Conservation (phyloP, 2,113 vertebrate species). For the Passer montanus region DNA sequence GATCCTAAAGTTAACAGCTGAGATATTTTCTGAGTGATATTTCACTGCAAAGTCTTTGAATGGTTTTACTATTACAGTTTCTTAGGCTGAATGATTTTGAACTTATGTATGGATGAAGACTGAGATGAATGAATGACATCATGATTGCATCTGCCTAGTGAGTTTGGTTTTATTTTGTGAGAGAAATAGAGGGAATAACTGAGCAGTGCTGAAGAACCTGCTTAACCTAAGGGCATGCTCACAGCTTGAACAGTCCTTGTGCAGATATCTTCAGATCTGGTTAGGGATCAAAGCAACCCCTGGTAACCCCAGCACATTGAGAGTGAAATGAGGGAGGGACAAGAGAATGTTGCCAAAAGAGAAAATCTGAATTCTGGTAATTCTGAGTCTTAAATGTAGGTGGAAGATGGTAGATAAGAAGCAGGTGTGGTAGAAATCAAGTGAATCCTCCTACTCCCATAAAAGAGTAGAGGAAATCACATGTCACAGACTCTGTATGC, state of each 20-base stretch:
- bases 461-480: conserved; percentile 4
- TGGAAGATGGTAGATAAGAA: conserved; percentile 55
- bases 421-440: conserved; percentile 18
- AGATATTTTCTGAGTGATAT: neutral
- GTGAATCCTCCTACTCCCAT: neutral
- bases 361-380: conserved; percentile 5
- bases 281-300: neutral
- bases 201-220: neutral
- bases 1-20: neutral
- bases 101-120: neutral
- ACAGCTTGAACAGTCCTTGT: neutral
- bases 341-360: neutral
- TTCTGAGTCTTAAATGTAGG: conserved; percentile 20
- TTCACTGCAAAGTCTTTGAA: neutral
- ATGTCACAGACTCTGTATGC: neutral
- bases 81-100: neutral
- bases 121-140: neutral
- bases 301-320: neutral
- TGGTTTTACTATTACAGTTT: neutral
- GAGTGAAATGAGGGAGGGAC: neutral
- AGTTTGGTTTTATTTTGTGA: neutral
- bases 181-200: neutral
- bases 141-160: neutral
- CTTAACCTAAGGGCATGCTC: neutral
- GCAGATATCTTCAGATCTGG: neutral